These are phyloP conservation scores for Napeogenes sylphis DNA, from an alignment of 2,888 invertebrate species.

Conservation along the genomic window DNA sequence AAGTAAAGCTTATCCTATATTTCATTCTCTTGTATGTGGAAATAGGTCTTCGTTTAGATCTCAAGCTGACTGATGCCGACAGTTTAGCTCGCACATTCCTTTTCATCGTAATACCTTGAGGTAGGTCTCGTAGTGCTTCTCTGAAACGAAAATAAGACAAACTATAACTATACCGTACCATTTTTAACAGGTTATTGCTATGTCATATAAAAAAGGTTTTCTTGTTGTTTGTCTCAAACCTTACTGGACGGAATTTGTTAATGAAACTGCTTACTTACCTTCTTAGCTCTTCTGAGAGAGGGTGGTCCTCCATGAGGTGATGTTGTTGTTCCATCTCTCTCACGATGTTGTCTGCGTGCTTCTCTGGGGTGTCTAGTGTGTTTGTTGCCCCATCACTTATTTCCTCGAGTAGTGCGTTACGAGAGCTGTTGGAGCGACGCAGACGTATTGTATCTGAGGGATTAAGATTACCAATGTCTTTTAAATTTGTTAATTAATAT, in stretches of 20 bases:
- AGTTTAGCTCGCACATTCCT: constrained; percentile 81
- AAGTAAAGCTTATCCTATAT: constrained; percentile 77
- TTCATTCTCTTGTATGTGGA: constrained; percentile 76
- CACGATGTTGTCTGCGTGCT: constrained; percentile 80
- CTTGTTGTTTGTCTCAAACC: no score
- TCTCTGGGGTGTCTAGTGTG: constrained; percentile 49
- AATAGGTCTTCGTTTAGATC: constrained; percentile 73
- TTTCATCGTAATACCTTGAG: constrained; percentile 83
- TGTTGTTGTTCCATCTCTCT: constrained; percentile 81
- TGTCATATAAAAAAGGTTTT: no score
- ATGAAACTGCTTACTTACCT: constrained; percentile 65
- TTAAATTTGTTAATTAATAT: no score
- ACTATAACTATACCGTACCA: no score
- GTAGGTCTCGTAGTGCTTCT: constrained; percentile 82
- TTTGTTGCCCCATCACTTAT: constrained; percentile 34
- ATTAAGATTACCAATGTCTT: no score
- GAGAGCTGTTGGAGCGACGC: constrained; percentile 56
- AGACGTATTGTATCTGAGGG: constrained; percentile 55
- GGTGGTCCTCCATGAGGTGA: constrained; percentile 81
- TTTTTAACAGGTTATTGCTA: no score
- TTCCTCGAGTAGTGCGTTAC: constrained; percentile 53
- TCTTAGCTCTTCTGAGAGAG: constrained; percentile 79
- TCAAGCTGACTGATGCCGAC: constrained; percentile 76
- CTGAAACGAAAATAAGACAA: constrained; percentile 49
- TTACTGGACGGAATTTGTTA: no score